Conservation (phyloP, 2,797 vertebrate species). For the Phrynocephalus vlangalii region DNA sequence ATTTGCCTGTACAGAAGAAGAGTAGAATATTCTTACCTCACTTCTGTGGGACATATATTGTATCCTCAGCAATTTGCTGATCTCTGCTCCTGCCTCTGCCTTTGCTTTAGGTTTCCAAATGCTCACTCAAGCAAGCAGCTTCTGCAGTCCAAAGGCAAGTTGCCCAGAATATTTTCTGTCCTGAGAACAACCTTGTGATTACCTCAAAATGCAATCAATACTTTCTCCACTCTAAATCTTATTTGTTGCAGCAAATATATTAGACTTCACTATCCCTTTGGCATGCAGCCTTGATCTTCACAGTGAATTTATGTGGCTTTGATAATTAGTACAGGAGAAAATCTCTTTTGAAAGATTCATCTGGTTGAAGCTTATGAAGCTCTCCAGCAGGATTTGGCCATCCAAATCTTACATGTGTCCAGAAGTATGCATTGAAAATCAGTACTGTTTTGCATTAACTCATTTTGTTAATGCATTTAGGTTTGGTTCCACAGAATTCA, state of each 20-base stretch:
- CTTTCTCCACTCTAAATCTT: slow-evolving; percentile 10
- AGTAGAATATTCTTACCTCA: not conserved
- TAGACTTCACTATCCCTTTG: slow-evolving; percentile 8
- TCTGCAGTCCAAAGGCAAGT: not conserved
- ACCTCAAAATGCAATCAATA: slow-evolving; percentile 6
- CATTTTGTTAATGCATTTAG: not conserved
- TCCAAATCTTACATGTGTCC: not conserved
- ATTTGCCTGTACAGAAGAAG: not conserved
- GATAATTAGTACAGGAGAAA: slow-evolving; percentile 9
- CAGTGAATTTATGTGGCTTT: not conserved
- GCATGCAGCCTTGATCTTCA: slow-evolving; percentile 7
- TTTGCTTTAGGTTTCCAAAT: slow-evolving; percentile 1
- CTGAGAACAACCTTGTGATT: slow-evolving; percentile 13
- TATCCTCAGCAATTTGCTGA: not conserved
- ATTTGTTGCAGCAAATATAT: not conserved
- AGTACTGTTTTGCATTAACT: not conserved
- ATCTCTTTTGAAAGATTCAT: not conserved
- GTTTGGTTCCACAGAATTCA: not conserved
- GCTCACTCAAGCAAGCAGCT: not conserved
- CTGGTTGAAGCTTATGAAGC: not conserved
- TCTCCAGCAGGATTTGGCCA: not conserved
- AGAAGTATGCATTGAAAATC: not conserved
- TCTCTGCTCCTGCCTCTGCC: not conserved
- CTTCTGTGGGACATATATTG: not conserved
- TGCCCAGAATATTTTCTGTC: not conserved